Evolutionary conservation across 1,140 invertebrate species (phyloP).

Genomic region (roundworm (Caenorhabditis elegans)): WBcel235 BX284606.5:5853001-5853500

Average conservation of each 20-base stretch:
- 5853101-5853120: constrained; percentile 4
- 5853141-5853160: constrained; percentile 29
- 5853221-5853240: not conserved
- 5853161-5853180: not conserved
- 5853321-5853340: constrained; percentile 24
- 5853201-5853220: constrained; percentile 24
- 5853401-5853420: not conserved
- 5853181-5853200: constrained; percentile 17
- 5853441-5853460: not conserved
- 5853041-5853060: too few species aligned
- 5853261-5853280: not conserved
- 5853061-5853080: too few species aligned
- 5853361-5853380: constrained; percentile 28
- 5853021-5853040: too few species aligned
- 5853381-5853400: constrained; percentile 4
- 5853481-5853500: not conserved
- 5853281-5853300: not conserved
- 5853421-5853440: not conserved
- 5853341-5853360: constrained; percentile 30
- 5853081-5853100: not conserved
- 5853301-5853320: constrained; percentile 9
- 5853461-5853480: not conserved
- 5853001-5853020: too few species aligned
- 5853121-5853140: not conserved
- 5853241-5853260: not conserved